Evolutionary conservation across 2,113 vertebrate genomes (phyloP).

Genomic region (Piaya cayana): DNA sequence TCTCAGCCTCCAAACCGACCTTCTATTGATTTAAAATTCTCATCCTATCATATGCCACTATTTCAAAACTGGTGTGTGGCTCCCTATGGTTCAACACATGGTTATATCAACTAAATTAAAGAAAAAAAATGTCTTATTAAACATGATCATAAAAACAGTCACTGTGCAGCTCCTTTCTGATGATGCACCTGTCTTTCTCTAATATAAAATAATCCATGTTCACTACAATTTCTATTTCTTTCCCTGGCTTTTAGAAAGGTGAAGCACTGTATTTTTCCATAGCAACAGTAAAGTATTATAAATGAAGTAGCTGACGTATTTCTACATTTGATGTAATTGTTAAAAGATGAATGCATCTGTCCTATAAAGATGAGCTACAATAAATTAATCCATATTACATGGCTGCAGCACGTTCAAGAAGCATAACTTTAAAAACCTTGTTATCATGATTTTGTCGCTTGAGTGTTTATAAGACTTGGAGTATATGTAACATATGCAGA

Average conservation of each 20-base stretch:
- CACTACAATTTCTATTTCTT: neutral
- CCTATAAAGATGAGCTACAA: neutral
- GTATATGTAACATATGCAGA: neutral
- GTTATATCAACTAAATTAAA: neutral
- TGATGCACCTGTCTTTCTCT: neutral
- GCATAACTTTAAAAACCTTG: neutral
- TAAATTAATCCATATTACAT: neutral
- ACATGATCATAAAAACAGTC: neutral
- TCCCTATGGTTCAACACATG: neutral
- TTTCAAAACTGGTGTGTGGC: neutral
- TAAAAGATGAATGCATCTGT: neutral
- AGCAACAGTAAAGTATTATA: conserved; percentile 9
- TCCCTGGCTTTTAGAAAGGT: neutral
- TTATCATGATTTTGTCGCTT: neutral
- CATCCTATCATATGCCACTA: neutral
- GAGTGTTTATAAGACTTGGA: neutral
- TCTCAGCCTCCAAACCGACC: neutral
- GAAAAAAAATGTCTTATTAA: neutral
- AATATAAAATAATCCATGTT: neutral
- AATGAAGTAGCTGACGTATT: neutral
- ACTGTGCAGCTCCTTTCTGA: neutral
- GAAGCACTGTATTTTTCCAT: neutral
- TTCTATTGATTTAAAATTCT: neutral
- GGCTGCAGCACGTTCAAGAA: neutral
- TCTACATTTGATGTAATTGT: neutral